Conservation (phyloP, 2,113 vertebrate genomes). For the Nothocercus nigrocapillus region DNA sequence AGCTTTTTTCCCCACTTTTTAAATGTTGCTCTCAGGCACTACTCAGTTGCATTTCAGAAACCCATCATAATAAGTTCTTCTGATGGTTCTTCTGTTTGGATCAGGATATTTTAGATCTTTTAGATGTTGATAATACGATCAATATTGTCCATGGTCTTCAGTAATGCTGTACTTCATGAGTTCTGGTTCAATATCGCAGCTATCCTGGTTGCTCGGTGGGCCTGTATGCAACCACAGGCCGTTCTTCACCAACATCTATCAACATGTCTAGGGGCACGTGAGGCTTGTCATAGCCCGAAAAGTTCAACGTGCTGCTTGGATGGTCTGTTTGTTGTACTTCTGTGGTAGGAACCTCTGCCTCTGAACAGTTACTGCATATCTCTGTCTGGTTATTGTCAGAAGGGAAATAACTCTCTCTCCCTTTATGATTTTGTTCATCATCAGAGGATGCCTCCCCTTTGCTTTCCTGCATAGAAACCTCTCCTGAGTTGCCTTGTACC, state of each 20-base stretch:
- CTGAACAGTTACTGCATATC: neutral
- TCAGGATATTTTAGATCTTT: neutral
- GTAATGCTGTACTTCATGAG: neutral
- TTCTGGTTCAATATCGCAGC: neutral
- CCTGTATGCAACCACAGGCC: conserved; percentile 72
- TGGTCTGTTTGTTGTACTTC: neutral
- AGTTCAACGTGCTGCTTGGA: conserved; percentile 1
- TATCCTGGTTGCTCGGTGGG: neutral
- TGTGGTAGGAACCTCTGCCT: neutral
- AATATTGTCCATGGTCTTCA: neutral
- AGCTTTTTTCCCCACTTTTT: neutral
- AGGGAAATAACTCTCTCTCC: conserved; percentile 20
- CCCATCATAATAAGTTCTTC: neutral
- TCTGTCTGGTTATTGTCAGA: conserved; percentile 43
- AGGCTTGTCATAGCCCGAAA: conserved; percentile 80
- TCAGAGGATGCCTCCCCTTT: neutral
- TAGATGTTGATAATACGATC: neutral
- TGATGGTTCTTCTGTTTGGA: neutral
- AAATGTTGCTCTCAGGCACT: neutral
- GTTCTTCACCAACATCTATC: conserved; percentile 55
- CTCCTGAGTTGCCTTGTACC: neutral
- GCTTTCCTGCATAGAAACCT: neutral
- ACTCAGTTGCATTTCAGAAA: neutral
- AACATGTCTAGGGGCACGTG: conserved; percentile 67
- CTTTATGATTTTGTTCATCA: neutral